These are phyloP conservation scores for Doris montereyensis DNA, from an alignment of 2,888 invertebrate genomes.

Conservation along the genomic window DNA sequence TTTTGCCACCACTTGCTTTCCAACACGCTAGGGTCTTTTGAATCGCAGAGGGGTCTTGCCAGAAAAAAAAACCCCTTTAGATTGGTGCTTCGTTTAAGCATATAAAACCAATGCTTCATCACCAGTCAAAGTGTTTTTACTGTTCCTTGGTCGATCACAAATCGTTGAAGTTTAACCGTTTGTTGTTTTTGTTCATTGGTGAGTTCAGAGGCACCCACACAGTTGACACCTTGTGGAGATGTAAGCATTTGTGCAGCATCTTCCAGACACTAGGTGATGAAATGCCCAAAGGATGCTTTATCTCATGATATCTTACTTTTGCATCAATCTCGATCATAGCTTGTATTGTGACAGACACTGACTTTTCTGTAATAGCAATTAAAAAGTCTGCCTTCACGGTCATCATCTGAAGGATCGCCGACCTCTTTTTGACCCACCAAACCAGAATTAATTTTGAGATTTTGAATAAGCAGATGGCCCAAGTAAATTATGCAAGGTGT, in stretches of 20 bases:
- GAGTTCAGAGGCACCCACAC: background rate
- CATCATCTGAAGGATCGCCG: background rate
- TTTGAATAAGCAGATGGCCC: background rate
- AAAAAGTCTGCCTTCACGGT: too few relatives aligned
- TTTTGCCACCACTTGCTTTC: background rate
- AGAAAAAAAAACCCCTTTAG: background rate
- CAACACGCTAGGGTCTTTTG: background rate
- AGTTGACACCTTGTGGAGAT: background rate
- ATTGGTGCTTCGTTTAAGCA: background rate
- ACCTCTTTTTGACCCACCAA: background rate
- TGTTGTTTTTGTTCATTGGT: background rate
- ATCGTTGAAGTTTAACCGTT: background rate
- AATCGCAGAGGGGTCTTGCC: background rate
- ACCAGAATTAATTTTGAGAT: background rate
- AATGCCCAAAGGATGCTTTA: background rate
- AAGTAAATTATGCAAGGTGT: background rate
- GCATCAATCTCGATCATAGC: background rate
- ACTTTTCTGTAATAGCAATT: background rate
- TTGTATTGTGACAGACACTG: background rate
- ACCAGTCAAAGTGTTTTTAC: background rate
- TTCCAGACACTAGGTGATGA: background rate
- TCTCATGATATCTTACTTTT: background rate
- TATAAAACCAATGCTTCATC: background rate
- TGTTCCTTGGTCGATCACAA: background rate
- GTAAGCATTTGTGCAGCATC: background rate